Base-by-base conservation (phyloP, 2,888 invertebrate species). In the Crematogaster levior region DNA sequence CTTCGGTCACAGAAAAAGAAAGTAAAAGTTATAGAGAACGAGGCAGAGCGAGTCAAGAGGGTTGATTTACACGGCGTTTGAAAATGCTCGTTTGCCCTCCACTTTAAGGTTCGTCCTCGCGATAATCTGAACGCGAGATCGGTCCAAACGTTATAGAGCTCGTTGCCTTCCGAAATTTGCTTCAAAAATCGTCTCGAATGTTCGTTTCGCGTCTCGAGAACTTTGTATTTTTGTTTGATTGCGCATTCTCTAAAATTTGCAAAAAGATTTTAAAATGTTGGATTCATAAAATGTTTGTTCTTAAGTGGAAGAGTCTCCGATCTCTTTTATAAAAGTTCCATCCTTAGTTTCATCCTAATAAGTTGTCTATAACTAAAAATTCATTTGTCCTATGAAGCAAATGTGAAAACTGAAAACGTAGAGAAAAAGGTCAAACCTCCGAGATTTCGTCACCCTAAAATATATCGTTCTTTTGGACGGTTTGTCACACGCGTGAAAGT, bases 371-470 rank as follows among this genome's bases (percentile, higher is more conserved):
- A 37, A 10, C 40, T 9, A 27, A 43, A n/a, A 27, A 34, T 9
- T 60, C 46, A 40, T 48, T 46, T 40, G 30, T 70, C 27, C 27
- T 12, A 48, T 53, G 37, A 63, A 30, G 34, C 34, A 5, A 80
- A 34, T 46, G 63, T 24, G 18, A 63, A 18, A 24, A 40, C 18
- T n/a, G 48, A 30, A 82, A 58, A 53, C 3, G 27, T 21, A 12
- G 56, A 27, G 12, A 21, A 51, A 37, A 37, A 53, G 37, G 48
- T 53, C 46, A 58, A 85, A 79, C 75, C 18, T 72, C 27, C 30
- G 82, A 84, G 75, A 81, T 86, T 82, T 75, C 72, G 77, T 84
- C 79, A 53, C 70, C 61, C 80, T 60, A 72, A 77, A 77, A 82
- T 63, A 60, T 43, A 63, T 40, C 48, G 61, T 46, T 75, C 63